Percentiles rank a stretch among this genome's conserved stretches.
Evolutionary conservation across 2,888 invertebrate genomes (phyloP).

Genomic region (Agrotis puta): DNA sequence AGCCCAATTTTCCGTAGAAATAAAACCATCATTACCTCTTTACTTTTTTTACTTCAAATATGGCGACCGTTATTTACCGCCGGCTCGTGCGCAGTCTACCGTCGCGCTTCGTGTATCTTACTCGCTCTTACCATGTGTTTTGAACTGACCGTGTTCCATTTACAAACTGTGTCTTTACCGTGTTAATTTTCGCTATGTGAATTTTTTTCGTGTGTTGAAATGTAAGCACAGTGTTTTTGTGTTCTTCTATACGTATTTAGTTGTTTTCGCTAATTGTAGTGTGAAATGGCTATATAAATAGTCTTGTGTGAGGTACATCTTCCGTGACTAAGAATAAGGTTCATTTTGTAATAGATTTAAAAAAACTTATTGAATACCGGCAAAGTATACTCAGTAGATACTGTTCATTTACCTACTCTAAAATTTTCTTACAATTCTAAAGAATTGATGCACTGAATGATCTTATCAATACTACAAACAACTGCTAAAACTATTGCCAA

Average conservation of each 20-base stretch:
- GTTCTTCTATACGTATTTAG: constrained; percentile 2
- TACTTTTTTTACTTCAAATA: constrained; percentile 56
- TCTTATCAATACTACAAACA: too few relatives aligned
- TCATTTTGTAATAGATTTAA: background rate
- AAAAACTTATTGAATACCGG: background rate
- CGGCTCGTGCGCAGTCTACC: constrained; percentile 73
- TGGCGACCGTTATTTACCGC: constrained; percentile 69
- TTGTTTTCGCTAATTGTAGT: constrained; percentile 23
- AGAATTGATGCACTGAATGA: too few relatives aligned
- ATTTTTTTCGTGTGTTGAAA: constrained; percentile 40
- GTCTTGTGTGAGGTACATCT: background rate
- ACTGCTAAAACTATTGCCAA: background rate
- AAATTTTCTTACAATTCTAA: background rate
- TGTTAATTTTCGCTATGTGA: constrained; percentile 57
- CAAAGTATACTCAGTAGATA: background rate
- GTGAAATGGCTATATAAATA: constrained; percentile 20
- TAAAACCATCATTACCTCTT: constrained; percentile 41
- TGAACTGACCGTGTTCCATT: constrained; percentile 58
- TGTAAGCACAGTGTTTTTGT: constrained; percentile 56
- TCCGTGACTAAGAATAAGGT: constrained; percentile 5
- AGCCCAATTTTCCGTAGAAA: constrained; percentile 30
- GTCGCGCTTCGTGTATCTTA: constrained; percentile 76
- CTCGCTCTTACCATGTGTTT: constrained; percentile 75
- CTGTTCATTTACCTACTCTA: background rate
- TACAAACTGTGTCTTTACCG: constrained; percentile 50